Conservation (phyloP, 2,113 vertebrate species). For the Elaphurus davidianus region DNA sequence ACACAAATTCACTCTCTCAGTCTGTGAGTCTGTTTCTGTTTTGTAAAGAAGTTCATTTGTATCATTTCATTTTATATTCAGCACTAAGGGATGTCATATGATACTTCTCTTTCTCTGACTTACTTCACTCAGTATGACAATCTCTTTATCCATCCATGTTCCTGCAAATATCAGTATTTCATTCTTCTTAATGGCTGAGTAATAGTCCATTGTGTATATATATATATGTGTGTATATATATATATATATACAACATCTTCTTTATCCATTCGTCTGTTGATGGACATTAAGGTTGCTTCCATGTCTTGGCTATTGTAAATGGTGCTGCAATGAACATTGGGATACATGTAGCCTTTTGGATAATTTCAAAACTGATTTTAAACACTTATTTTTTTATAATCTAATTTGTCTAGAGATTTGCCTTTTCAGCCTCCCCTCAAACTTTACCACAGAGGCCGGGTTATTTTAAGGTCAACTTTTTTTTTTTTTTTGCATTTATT, state of each 20-base stretch:
- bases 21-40: background rate
- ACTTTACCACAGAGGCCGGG: background rate
- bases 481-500: background rate
- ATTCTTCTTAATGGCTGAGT: background rate
- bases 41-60: background rate
- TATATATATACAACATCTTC: background rate
- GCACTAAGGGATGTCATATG: background rate
- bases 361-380: background rate
- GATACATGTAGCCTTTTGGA: background rate
- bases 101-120: background rate
- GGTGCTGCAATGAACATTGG: background rate
- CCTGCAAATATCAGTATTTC: background rate
- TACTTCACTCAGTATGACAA: background rate
- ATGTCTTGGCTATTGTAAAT: background rate
- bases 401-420: background rate
- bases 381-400: background rate
- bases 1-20: background rate
- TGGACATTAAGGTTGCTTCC: background rate
- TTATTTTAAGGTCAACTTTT: background rate
- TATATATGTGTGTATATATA: rapidly evolving
- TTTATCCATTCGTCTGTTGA: background rate
- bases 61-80: background rate
- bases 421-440: background rate
- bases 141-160: background rate
- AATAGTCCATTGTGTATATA: background rate